Percentiles rank a stretch among this genome's conserved stretches.
Conservation (phyloP, 2,113 vertebrate species). For the Sakesphorus luctuosus region DNA sequence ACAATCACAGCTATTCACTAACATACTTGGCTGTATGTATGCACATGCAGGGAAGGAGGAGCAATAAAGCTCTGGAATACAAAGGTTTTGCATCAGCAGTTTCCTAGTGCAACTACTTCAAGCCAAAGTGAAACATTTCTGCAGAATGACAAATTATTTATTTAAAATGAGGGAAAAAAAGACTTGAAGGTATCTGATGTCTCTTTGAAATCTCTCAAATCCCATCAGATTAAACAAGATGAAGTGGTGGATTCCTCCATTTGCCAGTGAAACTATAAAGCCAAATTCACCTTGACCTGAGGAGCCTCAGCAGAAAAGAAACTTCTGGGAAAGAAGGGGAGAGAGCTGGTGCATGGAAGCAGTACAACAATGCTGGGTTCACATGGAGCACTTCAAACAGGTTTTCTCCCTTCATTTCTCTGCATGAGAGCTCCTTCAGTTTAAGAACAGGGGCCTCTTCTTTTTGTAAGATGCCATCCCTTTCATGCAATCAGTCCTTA, state of each 20-base stretch:
- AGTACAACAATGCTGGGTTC: neutral
- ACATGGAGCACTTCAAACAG: fast-evolving
- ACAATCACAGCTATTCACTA: neutral
- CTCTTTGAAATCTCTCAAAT: neutral
- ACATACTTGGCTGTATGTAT: neutral
- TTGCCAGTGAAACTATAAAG: neutral
- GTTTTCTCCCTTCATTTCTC: neutral
- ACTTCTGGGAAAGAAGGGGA: neutral
- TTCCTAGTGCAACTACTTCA: neutral
- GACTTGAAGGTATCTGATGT: neutral
- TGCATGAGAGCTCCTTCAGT: neutral
- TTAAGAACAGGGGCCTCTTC: neutral
- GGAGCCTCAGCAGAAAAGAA: neutral
- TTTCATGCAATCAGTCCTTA: neutral
- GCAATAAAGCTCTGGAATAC: neutral
- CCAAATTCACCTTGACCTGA: neutral
- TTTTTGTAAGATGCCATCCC: neutral
- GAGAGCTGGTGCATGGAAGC: neutral
- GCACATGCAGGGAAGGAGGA: neutral
- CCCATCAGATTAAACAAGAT: neutral
- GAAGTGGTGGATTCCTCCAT: neutral
- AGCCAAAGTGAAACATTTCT: neutral
- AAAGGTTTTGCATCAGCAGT: conserved; percentile 10
- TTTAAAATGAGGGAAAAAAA: neutral
- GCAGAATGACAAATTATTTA: neutral